Conservation (phyloP, 2,888 invertebrate genomes). For the Cryptus armator region DNA sequence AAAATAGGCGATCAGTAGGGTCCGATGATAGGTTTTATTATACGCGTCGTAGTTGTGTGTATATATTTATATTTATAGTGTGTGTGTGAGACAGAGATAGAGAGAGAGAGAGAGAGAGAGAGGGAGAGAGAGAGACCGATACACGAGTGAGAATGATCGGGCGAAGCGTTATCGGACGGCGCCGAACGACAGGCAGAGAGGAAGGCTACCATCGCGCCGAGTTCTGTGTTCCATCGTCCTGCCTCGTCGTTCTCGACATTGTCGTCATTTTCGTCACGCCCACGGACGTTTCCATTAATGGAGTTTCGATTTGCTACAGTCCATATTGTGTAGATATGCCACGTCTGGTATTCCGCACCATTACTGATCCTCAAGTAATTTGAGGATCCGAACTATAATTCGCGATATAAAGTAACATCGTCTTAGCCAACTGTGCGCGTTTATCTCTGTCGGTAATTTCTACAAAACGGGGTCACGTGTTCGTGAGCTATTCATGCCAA, state of each 20-base stretch:
- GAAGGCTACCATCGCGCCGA: background rate
- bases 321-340: conserved; percentile 27
- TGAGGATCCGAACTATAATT: too few species aligned
- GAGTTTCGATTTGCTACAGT: conserved; percentile 62
- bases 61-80: too few species aligned
- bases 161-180: conserved; percentile 58
- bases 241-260: conserved; percentile 20
- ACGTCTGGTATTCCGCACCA: conserved; percentile 5
- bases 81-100: too few species aligned
- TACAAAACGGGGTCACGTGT: too few species aligned
- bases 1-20: conserved; percentile 45
- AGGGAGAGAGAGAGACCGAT: too few species aligned
- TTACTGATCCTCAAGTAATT: background rate
- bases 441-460: too few species aligned
- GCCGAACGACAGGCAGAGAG: conserved; percentile 51
- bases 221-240: conserved; percentile 38
- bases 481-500: too few species aligned
- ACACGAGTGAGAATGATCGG: conserved; percentile 50
- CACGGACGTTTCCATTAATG: conserved; percentile 67
- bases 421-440: too few species aligned
- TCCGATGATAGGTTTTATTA: conserved; percentile 28
- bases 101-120: too few species aligned
- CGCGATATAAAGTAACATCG: too few species aligned
- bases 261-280: conserved; percentile 60
- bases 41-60: background rate